These are phyloP conservation scores for Drosophila testacea DNA, from an alignment of 2,888 invertebrate genomes.

Conservation along the genomic window DNA sequence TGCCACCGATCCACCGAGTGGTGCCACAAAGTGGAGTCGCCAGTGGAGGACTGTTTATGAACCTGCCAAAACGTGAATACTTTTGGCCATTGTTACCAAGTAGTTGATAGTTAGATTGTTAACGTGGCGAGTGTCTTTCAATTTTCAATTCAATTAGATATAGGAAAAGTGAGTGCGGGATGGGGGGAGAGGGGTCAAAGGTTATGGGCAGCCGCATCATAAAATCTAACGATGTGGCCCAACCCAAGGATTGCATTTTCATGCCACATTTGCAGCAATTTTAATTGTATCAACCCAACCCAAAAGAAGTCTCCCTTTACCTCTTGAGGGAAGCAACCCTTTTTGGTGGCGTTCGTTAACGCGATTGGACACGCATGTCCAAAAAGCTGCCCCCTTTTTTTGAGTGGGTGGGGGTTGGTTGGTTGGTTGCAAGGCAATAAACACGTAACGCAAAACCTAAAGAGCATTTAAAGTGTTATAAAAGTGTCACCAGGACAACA, in stretches of 20 bases:
- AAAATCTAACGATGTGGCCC: slow-evolving; percentile 77
- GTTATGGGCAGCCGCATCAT: slow-evolving; percentile 62
- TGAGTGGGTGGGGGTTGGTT: not conserved
- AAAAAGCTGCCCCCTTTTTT: slow-evolving; percentile 19
- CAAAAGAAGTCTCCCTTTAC: not conserved
- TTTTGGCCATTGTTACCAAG: slow-evolving; percentile 30
- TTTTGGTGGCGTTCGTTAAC: slow-evolving; percentile 57
- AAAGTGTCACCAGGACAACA: slow-evolving; percentile 75
- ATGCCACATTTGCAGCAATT: slow-evolving; percentile 74
- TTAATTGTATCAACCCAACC: slow-evolving; percentile 69
- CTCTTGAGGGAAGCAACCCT: slow-evolving; percentile 58
- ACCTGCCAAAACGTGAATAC: slow-evolving; percentile 52
- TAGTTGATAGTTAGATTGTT: slow-evolving; percentile 16
- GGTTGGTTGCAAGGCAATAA: slow-evolving; percentile 57
- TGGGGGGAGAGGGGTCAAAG: not conserved
- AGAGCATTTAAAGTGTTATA: slow-evolving; percentile 72
- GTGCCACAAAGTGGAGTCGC: too few species aligned
- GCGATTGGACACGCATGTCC: slow-evolving; percentile 84
- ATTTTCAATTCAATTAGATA: slow-evolving; percentile 62
- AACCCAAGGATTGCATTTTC: slow-evolving; percentile 74
- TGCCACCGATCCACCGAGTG: not conserved
- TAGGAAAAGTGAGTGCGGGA: slow-evolving; percentile 1
- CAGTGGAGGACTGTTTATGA: slow-evolving; percentile 44
- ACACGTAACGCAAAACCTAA: slow-evolving; percentile 67
- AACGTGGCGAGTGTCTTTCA: slow-evolving; percentile 30